Base-by-base conservation (phyloP, 2,888 invertebrate genomes). In the Stenichneumon culpator region DNA sequence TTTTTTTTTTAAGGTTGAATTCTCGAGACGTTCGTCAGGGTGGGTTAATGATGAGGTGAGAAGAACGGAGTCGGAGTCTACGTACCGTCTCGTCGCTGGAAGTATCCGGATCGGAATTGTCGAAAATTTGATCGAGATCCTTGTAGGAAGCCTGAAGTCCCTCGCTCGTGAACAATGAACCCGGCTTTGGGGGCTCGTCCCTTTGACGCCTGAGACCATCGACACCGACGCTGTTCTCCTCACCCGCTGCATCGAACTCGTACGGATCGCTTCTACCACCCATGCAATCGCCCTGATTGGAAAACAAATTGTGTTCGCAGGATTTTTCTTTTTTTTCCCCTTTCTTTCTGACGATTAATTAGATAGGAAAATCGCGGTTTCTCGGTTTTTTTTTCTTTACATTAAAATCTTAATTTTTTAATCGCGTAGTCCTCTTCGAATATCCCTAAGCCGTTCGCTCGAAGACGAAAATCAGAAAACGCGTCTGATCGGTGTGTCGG, bases 81-180 rank as follows among this genome's bases (percentile, higher is more conserved):
- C 91, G 80, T 90, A 97, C 97, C 94, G 97, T 96, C 95, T 98
- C 98, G 94, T 98, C 98, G 92, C 97, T 97, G 93, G 97, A 97
- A 83, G 98, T 97, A 92, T 97, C 97, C 50, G 94, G 93, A 94
- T 98, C 98, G 0, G 98, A 98, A 93, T 98, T 98, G 93, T 98
- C 98, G 95, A 99, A 99, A 92, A 99, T 97, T 94, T 99, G 98
- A 92, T 99, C 99, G 89, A 99, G 96, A 95, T 99, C 99, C 92
- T 97, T 97, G 89, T 97, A 96, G 63, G 98, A 97, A 63, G 98
- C 97, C 93, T 97, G 97, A 50, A 99, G 95, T 39, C 99, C 99
- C 94, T 98, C 97, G 90, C 97, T 97, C 63, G 98, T 98, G 93
- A 97, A 98, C 50, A 98, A 95, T 94, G 97, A 97, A 91, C 96